Evolutionary conservation across 2,113 vertebrate species (phyloP).

Genomic region (Cariama cristata): DNA sequence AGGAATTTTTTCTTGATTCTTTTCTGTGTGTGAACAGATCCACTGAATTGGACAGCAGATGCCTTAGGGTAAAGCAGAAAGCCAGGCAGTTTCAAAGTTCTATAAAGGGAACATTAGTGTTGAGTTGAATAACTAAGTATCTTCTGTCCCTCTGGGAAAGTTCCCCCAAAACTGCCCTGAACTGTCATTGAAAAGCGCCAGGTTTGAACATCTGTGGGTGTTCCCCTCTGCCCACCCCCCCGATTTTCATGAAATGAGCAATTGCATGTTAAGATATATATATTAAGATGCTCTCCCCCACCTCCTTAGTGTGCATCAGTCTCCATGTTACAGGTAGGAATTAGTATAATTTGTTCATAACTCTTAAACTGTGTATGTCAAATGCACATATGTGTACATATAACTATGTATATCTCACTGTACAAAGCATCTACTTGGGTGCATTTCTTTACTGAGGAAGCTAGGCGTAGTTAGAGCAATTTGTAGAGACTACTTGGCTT

Average conservation of each 20-base stretch:
- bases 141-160: background rate
- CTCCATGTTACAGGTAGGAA: background rate
- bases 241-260: background rate
- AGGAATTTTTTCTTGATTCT: background rate
- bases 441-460: background rate
- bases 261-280: background rate
- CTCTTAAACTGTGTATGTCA: background rate
- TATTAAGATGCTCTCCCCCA: background rate
- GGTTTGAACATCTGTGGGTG: background rate
- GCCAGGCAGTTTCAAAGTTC: background rate
- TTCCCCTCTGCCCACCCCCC: background rate
- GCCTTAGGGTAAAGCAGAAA: background rate
- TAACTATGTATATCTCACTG: rapidly evolving
- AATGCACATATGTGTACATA: rapidly evolving
- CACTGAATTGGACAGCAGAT: background rate
- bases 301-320: background rate
- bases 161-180: background rate
- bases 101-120: background rate
- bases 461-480: background rate
- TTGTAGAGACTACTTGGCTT: background rate
- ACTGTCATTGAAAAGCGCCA: background rate
- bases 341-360: background rate
- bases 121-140: background rate
- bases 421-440: background rate
- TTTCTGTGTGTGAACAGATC: background rate